Evolutionary conservation across 2,797 vertebrate genomes (phyloP).

Genomic region (Poecilia wingei): DNA sequence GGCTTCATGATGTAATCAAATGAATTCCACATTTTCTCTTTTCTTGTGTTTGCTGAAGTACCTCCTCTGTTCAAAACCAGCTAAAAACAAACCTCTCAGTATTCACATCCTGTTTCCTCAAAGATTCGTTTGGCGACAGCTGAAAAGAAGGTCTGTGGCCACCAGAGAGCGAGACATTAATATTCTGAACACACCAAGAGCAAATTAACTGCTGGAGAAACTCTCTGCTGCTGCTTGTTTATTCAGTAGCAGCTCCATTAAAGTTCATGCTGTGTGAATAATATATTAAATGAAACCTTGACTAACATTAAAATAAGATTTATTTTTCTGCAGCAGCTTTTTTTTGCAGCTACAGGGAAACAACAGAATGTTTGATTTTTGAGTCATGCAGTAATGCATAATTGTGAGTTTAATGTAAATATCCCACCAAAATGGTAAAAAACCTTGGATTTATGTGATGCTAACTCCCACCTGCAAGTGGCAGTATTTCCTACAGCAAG

Average conservation of each 20-base stretch:
- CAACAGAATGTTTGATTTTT: background rate
- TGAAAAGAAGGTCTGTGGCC: constrained; percentile 45
- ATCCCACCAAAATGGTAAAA: too few relatives aligned
- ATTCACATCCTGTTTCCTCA: background rate
- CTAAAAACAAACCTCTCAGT: constrained; percentile 5
- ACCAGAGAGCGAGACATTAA: constrained; percentile 65
- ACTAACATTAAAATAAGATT: background rate
- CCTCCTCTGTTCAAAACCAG: background rate
- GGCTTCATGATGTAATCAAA: background rate
- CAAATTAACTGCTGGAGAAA: constrained; percentile 58
- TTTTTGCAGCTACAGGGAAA: background rate
- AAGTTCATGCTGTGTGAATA: background rate
- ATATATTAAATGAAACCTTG: background rate
- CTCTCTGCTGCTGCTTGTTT: constrained; percentile 11
- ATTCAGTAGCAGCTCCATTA: background rate
- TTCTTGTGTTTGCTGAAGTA: background rate
- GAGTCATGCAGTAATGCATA: too few relatives aligned
- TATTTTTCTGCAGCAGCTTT: background rate
- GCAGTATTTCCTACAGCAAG: too few relatives aligned
- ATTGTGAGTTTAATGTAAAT: too few relatives aligned
- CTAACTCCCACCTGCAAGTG: too few relatives aligned
- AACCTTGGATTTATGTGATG: too few relatives aligned
- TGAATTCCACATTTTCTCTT: background rate
- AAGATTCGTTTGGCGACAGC: constrained; percentile 17
- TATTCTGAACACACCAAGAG: constrained; percentile 53